Base-by-base conservation (phyloP, 2,113 vertebrate genomes). In the Antennarius striatus region DNA sequence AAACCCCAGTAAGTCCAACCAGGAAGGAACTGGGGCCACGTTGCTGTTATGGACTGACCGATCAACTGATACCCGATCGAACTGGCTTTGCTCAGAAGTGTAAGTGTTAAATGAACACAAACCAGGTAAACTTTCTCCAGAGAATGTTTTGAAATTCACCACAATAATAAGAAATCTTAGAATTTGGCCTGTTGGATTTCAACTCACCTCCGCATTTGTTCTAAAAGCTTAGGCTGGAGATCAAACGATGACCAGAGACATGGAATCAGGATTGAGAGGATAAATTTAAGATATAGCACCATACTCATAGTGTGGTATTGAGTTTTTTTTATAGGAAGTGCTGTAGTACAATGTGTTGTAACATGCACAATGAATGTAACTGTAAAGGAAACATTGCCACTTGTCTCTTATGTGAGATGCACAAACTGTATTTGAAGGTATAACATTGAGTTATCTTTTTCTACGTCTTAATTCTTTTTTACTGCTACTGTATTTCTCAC, bases 11-110 rank as follows among this genome's bases (percentile, higher is more conserved):
- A 73, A 68, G 40, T 57, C 47, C 52, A 58, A 52, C 30, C 30
- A 22, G 65, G 30, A 47, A 45, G 49, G 46, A 78, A 65, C 28
- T n/a, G 29, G 56, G n/a, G 64, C 50, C 77, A 42, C 69, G 22
- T 52, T 71, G 63, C 52, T 70, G 83, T 63, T 67, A 83, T 88
- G 88, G 85, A 84, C 79, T 65, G 73, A 83, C 51, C 3, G 69
- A 73, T 82, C 84, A 81, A 57, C 79, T 78, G 81, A 87, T 75
- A 80, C 66, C 77, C 58, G 62, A 84, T 82, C 68, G 28, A 30
- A 8, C 71, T 47, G 77, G 82, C 58, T 63, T 58, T 75, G 63
- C 61, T 87, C 69, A 68, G 73, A 86, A 71, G 60, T 82, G 87
- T 90, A 82, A 90, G 88, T 89, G 51, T 60, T 64, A 63, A 65